phyloP scores from a whole-genome alignment of 2,888 invertebrate genomes.

The Beris morrisii region DNA sequence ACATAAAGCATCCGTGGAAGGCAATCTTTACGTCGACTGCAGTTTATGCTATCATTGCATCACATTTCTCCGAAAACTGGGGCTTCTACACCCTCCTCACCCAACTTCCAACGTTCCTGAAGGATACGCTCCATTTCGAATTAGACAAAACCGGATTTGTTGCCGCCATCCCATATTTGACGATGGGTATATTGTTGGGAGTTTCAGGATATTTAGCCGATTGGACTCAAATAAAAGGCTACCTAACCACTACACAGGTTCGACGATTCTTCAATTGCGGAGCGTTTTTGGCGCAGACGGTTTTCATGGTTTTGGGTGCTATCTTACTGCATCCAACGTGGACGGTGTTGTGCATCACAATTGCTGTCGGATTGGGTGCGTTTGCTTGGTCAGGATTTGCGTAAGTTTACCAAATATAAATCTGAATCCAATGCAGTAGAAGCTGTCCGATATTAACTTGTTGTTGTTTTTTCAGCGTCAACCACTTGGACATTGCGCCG shows the following conservation, averaged over 20 bases:
- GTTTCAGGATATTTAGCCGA: slow-evolving; percentile 84
- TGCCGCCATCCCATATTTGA: slow-evolving; percentile 84
- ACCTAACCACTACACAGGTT: slow-evolving; percentile 74
- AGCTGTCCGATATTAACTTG: neutral
- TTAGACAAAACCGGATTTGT: slow-evolving; percentile 79
- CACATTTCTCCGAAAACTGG: slow-evolving; percentile 89
- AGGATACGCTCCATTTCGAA: slow-evolving; percentile 72
- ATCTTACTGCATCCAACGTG: slow-evolving; percentile 68
- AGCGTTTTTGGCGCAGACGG: slow-evolving; percentile 75
- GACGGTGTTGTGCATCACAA: slow-evolving; percentile 79
- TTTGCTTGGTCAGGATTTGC: slow-evolving; percentile 93
- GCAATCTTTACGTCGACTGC: slow-evolving; percentile 73
- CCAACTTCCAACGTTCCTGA: slow-evolving; percentile 80
- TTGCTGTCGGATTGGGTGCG: slow-evolving; percentile 88
- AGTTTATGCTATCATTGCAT: slow-evolving; percentile 81
- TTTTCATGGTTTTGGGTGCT: slow-evolving; percentile 84
- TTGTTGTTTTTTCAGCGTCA: slow-evolving; percentile 60
- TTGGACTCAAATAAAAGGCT: slow-evolving; percentile 66
- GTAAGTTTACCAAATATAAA: slow-evolving; percentile 56
- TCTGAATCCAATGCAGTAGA: neutral
- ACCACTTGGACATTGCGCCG: slow-evolving; percentile 88
- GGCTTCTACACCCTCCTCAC: slow-evolving; percentile 86
- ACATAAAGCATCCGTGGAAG: slow-evolving; percentile 73
- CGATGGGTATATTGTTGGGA: slow-evolving; percentile 81
- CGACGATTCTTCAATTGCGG: slow-evolving; percentile 73